These are phyloP conservation scores for Halictus rubicundus DNA, from an alignment of 1,140 invertebrate species.

Conservation along the genomic window DNA sequence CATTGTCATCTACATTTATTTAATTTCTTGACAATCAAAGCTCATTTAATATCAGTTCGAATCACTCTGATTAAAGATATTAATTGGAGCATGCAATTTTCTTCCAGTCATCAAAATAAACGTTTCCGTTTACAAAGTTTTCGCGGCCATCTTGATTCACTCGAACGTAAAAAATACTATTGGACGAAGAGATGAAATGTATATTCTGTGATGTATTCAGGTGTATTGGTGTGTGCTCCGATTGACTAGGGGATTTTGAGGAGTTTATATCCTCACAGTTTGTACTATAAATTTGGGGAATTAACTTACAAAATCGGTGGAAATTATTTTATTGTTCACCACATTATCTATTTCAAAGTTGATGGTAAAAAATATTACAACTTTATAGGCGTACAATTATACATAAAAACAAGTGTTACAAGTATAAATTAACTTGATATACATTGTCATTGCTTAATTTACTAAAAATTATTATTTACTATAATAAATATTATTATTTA, in stretches of 20 bases:
- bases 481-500: not conserved
- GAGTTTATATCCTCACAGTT: too few species aligned
- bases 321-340: not conserved
- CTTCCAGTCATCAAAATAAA: constrained; percentile 36
- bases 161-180: constrained; percentile 18
- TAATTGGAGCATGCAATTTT: constrained; percentile 50
- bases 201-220: not conserved
- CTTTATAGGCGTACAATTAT: not conserved
- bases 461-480: too few species aligned
- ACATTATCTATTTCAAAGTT: not conserved
- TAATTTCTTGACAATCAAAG: constrained; percentile 34
- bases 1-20: constrained; percentile 65
- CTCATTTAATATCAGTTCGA: constrained; percentile 3
- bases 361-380: not conserved
- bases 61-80: constrained; percentile 23
- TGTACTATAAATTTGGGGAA: constrained; percentile 19
- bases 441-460: not conserved
- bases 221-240: too few species aligned
- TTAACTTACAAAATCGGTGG: not conserved
- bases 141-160: constrained; percentile 51
- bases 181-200: not conserved
- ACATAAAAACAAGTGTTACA: not conserved
- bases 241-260: constrained; percentile 10
- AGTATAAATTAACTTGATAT: not conserved
- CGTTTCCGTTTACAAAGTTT: constrained; percentile 45